Conservation (phyloP, 2,888 invertebrate species). For the Trachelus tabidus region DNA sequence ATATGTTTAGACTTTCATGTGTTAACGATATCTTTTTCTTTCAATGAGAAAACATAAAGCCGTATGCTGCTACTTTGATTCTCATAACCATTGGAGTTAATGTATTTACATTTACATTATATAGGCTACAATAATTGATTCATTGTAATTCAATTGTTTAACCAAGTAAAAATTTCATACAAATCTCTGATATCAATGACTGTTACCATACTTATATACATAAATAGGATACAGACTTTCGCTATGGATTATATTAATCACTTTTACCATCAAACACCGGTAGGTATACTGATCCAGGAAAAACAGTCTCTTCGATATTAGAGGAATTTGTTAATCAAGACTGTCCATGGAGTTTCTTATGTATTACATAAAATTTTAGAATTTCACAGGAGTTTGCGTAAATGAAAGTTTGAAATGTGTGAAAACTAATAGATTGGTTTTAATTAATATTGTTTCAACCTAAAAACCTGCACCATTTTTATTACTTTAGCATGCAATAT, state of each 20-base stretch:
- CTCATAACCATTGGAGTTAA: slow-evolving; percentile 7
- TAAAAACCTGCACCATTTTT: background rate
- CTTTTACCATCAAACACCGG: background rate
- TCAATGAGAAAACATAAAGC: background rate
- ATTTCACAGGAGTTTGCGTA: background rate
- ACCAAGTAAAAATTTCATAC: slow-evolving; percentile 54
- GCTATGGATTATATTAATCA: background rate
- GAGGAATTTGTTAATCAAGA: background rate
- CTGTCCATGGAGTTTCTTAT: background rate
- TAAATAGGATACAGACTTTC: background rate
- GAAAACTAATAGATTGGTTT: background rate
- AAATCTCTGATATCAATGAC: slow-evolving; percentile 23
- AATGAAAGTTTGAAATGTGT: background rate
- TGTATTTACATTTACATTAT: slow-evolving; percentile 14
- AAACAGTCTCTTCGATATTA: background rate
- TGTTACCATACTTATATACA: background rate
- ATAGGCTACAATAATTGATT: slow-evolving; percentile 34
- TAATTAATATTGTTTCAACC: background rate
- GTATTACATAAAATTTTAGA: background rate
- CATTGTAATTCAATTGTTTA: slow-evolving; percentile 53
- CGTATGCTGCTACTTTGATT: background rate
- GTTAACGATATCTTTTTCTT: slow-evolving; percentile 3
- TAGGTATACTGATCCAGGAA: background rate
- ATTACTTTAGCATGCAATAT: background rate
- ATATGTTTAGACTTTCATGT: slow-evolving; percentile 1